Evolutionary conservation across 1,140 invertebrate genomes (phyloP), one percentile per base, ranked within the genome.

Genomic region (Eubasilissa regina): DNA sequence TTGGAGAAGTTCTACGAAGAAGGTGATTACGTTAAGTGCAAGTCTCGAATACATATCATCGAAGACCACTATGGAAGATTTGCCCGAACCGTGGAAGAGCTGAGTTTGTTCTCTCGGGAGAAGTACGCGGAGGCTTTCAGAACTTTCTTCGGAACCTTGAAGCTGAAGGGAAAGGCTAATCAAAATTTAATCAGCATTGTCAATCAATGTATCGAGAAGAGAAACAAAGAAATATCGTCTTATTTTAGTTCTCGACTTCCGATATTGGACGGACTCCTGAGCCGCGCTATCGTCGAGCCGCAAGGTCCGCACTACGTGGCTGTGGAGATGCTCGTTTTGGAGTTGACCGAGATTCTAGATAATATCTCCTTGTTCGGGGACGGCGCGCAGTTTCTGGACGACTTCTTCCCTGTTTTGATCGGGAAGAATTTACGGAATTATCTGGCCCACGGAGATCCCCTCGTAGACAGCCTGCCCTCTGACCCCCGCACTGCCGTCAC

Each of bases 81-180:
- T 58, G 17, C 6, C 21, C 17, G 21, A 15, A 58, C 13, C 15
- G 21, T 58, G 21, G 55, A 58, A 58, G 55, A 58, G 0, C 21
- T 58, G 21, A 58, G 55, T 58, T 58, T 58, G 11, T 58, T 58
- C 12, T 58, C 55, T 11, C 55, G 21, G n/a, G n/a, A 58, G 55
- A 58, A 15, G 9, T 58, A 58, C 55, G 21, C 17, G 21, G 21
- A 19, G 6, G 21, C 17, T 58, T 3, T n/a, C 21, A 11, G 3
- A 21, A 15, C 4, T 58, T 58, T 58, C 21, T 58, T 58, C 7
- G 1, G 17, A 21, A 19, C 55, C 11, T 58, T 58, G 15, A 58
- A 58, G 17, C 17, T 15, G 8, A 58, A 58, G 9, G 55, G 21
- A 58, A 58, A 58, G 8, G 4, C 13, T 21, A 58, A 58, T 19